Percentiles rank a stretch among this genome's conserved stretches.
Conservation (phyloP, 2,888 invertebrate species). For the Coelinius sp. region DNA sequence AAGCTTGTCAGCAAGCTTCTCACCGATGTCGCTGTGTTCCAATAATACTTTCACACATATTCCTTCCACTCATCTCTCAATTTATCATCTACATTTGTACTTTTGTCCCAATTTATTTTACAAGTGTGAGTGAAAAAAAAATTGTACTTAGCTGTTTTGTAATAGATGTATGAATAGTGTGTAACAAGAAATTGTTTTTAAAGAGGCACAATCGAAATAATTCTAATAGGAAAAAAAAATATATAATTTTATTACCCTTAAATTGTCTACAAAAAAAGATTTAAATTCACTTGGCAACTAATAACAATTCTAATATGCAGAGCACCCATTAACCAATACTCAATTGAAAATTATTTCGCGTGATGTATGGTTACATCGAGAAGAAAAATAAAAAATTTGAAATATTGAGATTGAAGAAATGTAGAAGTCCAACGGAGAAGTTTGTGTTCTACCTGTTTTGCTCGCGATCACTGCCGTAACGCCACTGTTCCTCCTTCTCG, state of each 20-base stretch:
- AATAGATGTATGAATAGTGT: not conserved
- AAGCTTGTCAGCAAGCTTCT: constrained; percentile 75
- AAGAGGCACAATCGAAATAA: constrained; percentile 13
- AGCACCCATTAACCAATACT: constrained; percentile 38
- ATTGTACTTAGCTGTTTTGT: not conserved
- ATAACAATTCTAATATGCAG: constrained; percentile 31
- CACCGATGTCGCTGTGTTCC: constrained; percentile 70
- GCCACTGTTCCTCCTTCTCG: constrained; percentile 77
- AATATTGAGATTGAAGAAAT: not conserved
- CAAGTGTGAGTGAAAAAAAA: not conserved
- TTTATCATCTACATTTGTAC: constrained; percentile 33
- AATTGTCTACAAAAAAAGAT: constrained; percentile 25
- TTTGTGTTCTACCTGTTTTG: constrained; percentile 58
- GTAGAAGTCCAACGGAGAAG: constrained; percentile 1
- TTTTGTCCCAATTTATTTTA: constrained; percentile 8
- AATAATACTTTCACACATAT: constrained; percentile 45
- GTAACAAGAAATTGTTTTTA: constrained; percentile 1
- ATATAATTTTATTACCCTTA: constrained; percentile 32
- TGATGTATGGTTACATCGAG: constrained; percentile 9
- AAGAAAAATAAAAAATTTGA: constrained; percentile 6
- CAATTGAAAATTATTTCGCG: not conserved
- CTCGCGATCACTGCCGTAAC: constrained; percentile 69
- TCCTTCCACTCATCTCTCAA: constrained; percentile 23
- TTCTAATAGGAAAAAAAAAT: constrained; percentile 28
- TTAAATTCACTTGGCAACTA: constrained; percentile 30